phyloP scores from a whole-genome alignment of 2,797 vertebrate species.

The Acanthiza pusilla region DNA sequence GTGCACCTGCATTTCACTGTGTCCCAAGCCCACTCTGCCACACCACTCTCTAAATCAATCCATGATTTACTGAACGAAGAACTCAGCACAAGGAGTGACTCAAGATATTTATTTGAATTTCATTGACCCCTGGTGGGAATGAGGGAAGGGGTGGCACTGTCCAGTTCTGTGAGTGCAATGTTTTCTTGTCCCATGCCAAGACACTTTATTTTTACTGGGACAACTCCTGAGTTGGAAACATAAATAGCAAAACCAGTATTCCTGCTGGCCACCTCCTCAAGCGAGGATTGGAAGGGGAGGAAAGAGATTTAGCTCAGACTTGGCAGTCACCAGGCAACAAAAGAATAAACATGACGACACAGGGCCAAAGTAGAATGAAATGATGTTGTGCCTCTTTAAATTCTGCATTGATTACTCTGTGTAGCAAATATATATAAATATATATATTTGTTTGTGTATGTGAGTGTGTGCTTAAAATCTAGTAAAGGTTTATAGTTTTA shows the following conservation, averaged over 20 bases:
- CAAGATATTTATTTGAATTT: conserved; percentile 44
- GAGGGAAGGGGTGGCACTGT: conserved; percentile 25
- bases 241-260: conserved; percentile 1
- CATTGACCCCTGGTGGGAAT: conserved; percentile 40
- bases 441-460: neutral
- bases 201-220: conserved; percentile 31
- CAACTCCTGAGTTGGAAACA: neutral
- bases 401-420: neutral
- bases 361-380: neutral
- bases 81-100: neutral
- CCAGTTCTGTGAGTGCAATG: neutral
- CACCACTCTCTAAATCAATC: conserved; percentile 25
- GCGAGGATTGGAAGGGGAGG: neutral
- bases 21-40: neutral
- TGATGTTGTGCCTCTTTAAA: neutral
- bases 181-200: conserved; percentile 1
- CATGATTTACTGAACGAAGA: neutral
- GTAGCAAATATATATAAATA: neutral
- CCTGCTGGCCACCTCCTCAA: neutral
- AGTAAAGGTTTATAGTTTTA: neutral
- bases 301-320: neutral
- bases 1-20: conserved; percentile 8
- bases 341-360: neutral
- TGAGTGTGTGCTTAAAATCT: neutral
- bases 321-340: neutral